Evolutionary conservation across 2,888 invertebrate genomes (phyloP), one percentile per base, ranked within the genome.

Genomic region (Drosophila ustulata): DNA sequence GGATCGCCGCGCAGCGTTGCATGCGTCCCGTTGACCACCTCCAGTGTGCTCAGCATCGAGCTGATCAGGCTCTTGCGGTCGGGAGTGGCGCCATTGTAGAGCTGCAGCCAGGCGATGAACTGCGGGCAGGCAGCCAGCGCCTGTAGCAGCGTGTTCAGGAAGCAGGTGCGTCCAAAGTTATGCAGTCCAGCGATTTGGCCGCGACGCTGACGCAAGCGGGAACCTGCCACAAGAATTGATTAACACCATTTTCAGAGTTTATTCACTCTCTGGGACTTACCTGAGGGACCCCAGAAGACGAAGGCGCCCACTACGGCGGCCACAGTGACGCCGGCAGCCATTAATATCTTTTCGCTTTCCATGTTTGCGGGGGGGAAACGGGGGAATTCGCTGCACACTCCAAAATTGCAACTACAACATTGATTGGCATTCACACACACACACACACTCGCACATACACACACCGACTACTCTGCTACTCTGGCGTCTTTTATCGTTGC

Each of bases 91-190:
- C 94, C 94, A 63, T 92, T 92, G 71, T 93, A 93, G 70, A 94
- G 93, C 82, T 95, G 94, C 32, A 98, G 93, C 98, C 98, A 98
- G 11, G 94, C 94, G 66, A 96, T 94, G 89, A 98, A 96, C 69
- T 95, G 95, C 39, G 97, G 96, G 91, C 97, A 97, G 3, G 98
- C 96, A 8, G 98, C 97, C 78, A 98, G 93, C 2, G 97, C 96
- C 93, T 98, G 98, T 28, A 98, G 93, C 50, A 98, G 93, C 0
- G 98, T 96, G 93, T 98, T 98, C 59, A 98, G 93, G 91, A 98
- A 98, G 92, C 98, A 98, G 0, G 98, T 98, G 80, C 97, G 96
- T 45, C 98, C 98, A 74, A 98, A 94, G 93, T 98, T 98, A 78
- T 96, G 96, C 39, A 98, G 94, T 7, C 98, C 98, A 28, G 96